phyloP scores from a whole-genome alignment of 1,140 invertebrate genomes.

The Pissodes strobi region DNA sequence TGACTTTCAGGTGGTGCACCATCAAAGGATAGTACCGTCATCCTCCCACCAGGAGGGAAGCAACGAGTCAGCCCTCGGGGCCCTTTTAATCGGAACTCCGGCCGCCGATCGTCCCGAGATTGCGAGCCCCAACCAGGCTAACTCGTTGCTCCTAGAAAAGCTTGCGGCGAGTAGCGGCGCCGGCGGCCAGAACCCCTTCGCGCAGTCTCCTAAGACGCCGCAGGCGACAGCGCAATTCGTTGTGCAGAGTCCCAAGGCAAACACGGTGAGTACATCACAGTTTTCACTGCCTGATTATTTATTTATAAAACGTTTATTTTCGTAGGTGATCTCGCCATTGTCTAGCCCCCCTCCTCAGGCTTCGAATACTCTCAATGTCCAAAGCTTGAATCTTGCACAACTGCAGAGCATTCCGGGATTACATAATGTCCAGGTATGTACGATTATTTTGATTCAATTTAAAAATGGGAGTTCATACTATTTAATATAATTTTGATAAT shows the following conservation, averaged over 20 bases:
- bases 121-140: conserved; percentile 59
- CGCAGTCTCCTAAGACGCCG: conserved; percentile 41
- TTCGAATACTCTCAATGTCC: conserved; percentile 65
- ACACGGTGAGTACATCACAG: conserved; percentile 32
- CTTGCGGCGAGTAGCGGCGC: conserved; percentile 54
- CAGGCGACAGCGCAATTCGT: conserved; percentile 38
- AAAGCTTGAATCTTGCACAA: conserved; percentile 77
- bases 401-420: conserved; percentile 74
- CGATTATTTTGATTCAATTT: too few species aligned
- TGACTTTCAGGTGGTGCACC: conserved; percentile 28
- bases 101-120: conserved; percentile 63
- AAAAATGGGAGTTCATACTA: too few species aligned
- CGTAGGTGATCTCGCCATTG: conserved; percentile 57
- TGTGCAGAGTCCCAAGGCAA: conserved; percentile 47
- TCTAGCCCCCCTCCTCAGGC: conserved; percentile 63
- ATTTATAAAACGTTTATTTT: not conserved
- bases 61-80: conserved; percentile 40
- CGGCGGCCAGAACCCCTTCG: conserved; percentile 41
- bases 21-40: conserved; percentile 30
- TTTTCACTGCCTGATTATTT: not conserved
- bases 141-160: conserved; percentile 62
- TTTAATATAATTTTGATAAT: too few species aligned
- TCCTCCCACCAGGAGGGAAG: conserved; percentile 7
- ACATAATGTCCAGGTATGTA: conserved; percentile 70
- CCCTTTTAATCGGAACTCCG: conserved; percentile 59